A percentile compares a stretch with the other conserved stretches of the same genome.
Evolutionary conservation across 2,888 invertebrate genomes (phyloP).

Genomic region (Gonocerus acuteangulatus): DNA sequence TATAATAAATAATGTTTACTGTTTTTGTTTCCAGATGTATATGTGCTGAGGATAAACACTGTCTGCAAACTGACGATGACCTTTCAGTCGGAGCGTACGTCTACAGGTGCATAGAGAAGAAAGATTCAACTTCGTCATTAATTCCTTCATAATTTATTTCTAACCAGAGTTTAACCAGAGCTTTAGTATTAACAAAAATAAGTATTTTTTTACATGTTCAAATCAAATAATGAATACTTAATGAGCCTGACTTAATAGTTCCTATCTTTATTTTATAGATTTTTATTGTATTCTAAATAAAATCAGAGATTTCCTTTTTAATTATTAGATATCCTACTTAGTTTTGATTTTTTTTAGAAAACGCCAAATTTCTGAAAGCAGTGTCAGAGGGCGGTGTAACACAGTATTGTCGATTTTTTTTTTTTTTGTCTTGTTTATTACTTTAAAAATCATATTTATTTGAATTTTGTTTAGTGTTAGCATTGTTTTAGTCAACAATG

Average conservation of each 20-base stretch:
- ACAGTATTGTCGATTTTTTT: too few relatives aligned
- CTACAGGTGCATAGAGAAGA: slow-evolving; percentile 46
- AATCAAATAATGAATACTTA: not conserved
- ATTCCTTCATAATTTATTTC: not conserved
- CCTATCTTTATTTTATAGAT: not conserved
- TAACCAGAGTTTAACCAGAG: not conserved
- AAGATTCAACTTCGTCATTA: not conserved
- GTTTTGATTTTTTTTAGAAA: too few relatives aligned
- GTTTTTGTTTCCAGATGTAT: slow-evolving; percentile 47
- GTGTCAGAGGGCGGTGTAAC: too few relatives aligned
- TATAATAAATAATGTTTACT: too few relatives aligned
- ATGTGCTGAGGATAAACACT: slow-evolving; percentile 46
- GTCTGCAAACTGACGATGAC: slow-evolving; percentile 51
- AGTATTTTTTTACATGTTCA: not conserved
- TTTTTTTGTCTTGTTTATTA: too few relatives aligned
- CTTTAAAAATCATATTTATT: too few relatives aligned
- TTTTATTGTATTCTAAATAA: too few relatives aligned
- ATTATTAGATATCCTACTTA: too few relatives aligned
- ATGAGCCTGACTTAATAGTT: not conserved
- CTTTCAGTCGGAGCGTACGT: slow-evolving; percentile 53
- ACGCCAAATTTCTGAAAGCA: too few relatives aligned
- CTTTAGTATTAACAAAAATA: not conserved
- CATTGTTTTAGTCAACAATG: too few relatives aligned
- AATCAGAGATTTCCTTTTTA: too few relatives aligned
- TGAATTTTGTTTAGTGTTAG: too few relatives aligned